phyloP scores from a whole-genome alignment of 2,113 vertebrate species.

The Zeus faber region DNA sequence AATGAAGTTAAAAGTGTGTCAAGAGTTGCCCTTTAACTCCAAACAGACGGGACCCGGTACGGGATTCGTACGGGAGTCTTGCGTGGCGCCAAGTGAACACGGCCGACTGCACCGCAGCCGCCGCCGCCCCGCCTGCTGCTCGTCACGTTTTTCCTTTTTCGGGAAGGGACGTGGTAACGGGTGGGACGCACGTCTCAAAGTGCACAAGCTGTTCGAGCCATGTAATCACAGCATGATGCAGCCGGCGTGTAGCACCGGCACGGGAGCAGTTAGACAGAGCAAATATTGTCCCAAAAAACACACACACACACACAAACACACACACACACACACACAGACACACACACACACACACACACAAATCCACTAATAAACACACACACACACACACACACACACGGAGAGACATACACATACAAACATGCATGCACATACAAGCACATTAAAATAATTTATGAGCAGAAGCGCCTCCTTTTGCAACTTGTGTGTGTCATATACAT shows the following conservation, averaged over 20 bases:
- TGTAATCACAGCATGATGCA: slow-evolving; percentile 30
- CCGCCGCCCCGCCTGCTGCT: too few species aligned
- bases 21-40: too few species aligned
- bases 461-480: slow-evolving; percentile 24
- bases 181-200: too few species aligned
- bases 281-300: slow-evolving; percentile 54
- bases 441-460: slow-evolving; percentile 50
- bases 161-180: too few species aligned
- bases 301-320: slow-evolving; percentile 32
- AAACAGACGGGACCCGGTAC: too few species aligned
- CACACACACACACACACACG: slow-evolving; percentile 17
- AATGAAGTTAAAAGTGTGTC: too few species aligned
- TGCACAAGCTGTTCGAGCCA: not conserved
- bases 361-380: slow-evolving; percentile 10
- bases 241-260: slow-evolving; percentile 43
- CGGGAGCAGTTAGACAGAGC: slow-evolving; percentile 64
- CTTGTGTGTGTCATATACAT: not conserved
- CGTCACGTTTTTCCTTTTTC: too few species aligned
- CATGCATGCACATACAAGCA: not conserved
- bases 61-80: too few species aligned
- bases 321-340: slow-evolving; percentile 28
- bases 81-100: too few species aligned
- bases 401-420: slow-evolving; percentile 5
- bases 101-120: too few species aligned
- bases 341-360: slow-evolving; percentile 17